phyloP scores from a whole-genome alignment of 2,113 vertebrate genomes.

The Cyanocitta stelleri region DNA sequence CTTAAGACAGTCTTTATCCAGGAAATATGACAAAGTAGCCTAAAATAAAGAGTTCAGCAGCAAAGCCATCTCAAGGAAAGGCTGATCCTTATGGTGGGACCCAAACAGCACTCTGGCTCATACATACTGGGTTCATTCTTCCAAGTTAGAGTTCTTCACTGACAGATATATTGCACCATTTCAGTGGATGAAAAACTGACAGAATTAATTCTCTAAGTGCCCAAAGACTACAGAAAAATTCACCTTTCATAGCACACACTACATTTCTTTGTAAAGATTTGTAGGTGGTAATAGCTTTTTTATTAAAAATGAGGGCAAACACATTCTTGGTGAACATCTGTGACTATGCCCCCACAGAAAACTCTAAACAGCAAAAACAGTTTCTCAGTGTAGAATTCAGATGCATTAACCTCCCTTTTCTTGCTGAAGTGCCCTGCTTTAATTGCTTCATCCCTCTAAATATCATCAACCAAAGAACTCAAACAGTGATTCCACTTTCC shows the following conservation, averaged over 20 bases:
- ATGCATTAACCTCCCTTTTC: background rate
- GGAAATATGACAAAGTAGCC: background rate
- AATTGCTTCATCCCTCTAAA: background rate
- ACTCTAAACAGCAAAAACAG: background rate
- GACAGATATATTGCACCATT: background rate
- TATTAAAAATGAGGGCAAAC: background rate
- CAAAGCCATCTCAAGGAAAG: background rate
- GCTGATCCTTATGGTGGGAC: background rate
- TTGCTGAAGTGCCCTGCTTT: background rate
- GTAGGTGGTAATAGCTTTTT: background rate
- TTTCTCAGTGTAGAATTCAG: background rate
- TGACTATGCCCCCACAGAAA: background rate
- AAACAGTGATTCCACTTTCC: background rate
- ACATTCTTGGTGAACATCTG: background rate
- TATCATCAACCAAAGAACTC: background rate
- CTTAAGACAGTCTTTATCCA: background rate
- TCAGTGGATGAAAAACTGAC: background rate
- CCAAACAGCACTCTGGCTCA: background rate
- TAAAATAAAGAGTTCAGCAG: background rate
- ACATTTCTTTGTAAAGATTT: background rate
- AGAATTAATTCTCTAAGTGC: background rate
- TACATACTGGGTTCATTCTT: background rate
- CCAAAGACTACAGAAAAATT: background rate
- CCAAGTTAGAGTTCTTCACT: background rate
- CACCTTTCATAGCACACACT: background rate